Conservation (phyloP, 2,797 vertebrate genomes). For the Botia kubotai region DNA sequence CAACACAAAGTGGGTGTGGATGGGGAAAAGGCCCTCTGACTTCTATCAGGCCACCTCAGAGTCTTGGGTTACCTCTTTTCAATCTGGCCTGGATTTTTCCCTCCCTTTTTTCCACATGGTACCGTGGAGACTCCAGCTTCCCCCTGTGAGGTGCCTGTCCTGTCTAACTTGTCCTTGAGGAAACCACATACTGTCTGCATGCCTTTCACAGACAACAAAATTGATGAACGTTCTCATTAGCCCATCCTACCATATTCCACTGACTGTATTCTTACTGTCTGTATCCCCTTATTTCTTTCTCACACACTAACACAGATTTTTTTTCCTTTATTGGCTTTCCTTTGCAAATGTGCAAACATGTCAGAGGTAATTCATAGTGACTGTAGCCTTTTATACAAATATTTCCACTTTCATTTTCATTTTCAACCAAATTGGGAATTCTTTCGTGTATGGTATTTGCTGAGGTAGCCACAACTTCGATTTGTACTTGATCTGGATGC, state of each 20-base stretch:
- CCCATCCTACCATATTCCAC: conserved; percentile 44
- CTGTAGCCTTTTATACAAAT: conserved; percentile 74
- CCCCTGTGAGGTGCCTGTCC: conserved; percentile 57
- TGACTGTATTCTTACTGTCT: conserved; percentile 5
- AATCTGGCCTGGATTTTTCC: conserved; percentile 64
- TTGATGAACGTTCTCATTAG: conserved; percentile 52
- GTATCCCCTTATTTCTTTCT: conserved; percentile 7
- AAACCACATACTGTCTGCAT: conserved; percentile 70
- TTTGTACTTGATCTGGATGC: conserved; percentile 71
- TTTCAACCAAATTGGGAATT: conserved; percentile 75
- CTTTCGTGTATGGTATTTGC: conserved; percentile 75
- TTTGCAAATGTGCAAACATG: conserved; percentile 69
- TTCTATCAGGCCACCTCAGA: conserved; percentile 72
- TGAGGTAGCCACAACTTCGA: conserved; percentile 72
- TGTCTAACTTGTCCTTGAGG: conserved; percentile 69
- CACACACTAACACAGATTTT: conserved; percentile 1
- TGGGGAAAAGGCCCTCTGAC: conserved; percentile 52
- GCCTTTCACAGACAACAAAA: conserved; percentile 62
- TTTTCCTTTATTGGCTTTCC: conserved; percentile 10
- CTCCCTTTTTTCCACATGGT: conserved; percentile 60
- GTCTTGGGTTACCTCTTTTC: conserved; percentile 74
- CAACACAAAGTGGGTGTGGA: conserved; percentile 57
- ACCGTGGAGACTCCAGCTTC: conserved; percentile 70
- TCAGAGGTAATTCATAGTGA: conserved; percentile 76
- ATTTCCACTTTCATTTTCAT: conserved; percentile 79